Evolutionary conservation across 2,113 vertebrate species (phyloP), one percentile per base, ranked within the genome.

Genomic region (Dendropsophus ebraccatus): DNA sequence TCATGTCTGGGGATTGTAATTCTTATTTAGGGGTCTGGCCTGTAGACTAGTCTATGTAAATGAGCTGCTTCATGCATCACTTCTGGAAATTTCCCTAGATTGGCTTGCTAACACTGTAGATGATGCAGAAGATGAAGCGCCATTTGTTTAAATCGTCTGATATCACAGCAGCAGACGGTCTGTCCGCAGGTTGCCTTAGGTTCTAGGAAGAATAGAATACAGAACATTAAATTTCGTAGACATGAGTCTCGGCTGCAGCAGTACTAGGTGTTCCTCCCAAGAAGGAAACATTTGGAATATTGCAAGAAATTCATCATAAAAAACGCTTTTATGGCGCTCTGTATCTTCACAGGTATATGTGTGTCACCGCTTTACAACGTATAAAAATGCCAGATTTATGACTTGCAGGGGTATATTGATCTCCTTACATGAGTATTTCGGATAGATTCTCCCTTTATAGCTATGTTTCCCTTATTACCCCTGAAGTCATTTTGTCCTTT

Each of bases 291-390:
- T 2, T n/a, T 74, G 37, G 67, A 74, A 74, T 74, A 25, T 45
- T 74, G n/a, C 41, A 47, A 49, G 72, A 74, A 49, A 74, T 45
- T 45, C 10, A 74, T 74, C 72, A 74, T 74, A 49, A 47, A n/a
- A 37, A 73, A 25, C 30, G 16, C 16, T 70, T 70, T 41, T 70
- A 70, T 41, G 17, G 67, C 3, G 35, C 12, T 13, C 32, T 41
- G 41, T 25, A 25, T 49, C 37, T 74, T 47, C 49, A 74, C 37
- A 47, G 41, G 72, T 74, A 49, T 49, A 47, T 49, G 0, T 14
- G 41, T 4, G 72, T 49, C 72, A 74, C 72, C 35, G 5, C 1
- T 47, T 74, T 74, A 49, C 72, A 25, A 49, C 72, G n/a, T 47
- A 74, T 74, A 49, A 74, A 74, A 74, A 19, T 25, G 41, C 12